These are phyloP conservation scores for Heliconius eleuchia DNA, from an alignment of 1,140 invertebrate species.

Conservation along the genomic window DNA sequence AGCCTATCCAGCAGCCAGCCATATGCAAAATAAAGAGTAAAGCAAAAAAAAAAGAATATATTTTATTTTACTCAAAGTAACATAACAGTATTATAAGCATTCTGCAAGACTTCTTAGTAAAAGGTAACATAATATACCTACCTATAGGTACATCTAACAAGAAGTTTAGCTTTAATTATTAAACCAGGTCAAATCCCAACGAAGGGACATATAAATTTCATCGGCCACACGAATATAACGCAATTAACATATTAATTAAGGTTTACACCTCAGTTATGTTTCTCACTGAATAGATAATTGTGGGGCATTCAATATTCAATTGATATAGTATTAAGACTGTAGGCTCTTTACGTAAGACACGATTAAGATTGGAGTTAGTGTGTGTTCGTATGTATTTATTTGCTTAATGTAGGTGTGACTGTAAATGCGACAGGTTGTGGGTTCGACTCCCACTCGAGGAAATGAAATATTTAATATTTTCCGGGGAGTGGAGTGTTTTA, in stretches of 20 bases:
- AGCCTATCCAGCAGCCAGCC: too few species aligned
- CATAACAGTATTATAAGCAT: background rate
- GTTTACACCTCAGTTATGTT: conserved; percentile 42
- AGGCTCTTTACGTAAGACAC: background rate
- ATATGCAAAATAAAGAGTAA: too few species aligned
- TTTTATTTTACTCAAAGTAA: background rate
- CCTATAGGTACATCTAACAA: background rate
- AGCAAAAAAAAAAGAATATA: too few species aligned
- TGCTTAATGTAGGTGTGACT: background rate
- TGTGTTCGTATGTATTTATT: background rate
- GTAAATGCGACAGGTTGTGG: too few species aligned
- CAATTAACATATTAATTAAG: conserved; percentile 49
- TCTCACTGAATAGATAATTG: conserved; percentile 37
- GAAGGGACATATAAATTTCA: conserved; percentile 25
- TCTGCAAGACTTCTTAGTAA: background rate
- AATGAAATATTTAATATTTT: too few species aligned
- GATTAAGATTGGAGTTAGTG: background rate
- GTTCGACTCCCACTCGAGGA: too few species aligned
- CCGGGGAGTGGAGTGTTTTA: too few species aligned
- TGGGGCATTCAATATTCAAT: conserved; percentile 35
- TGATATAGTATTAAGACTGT: background rate
- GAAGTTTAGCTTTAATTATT: background rate
- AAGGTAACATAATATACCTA: background rate
- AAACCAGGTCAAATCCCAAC: conserved; percentile 2
- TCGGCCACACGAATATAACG: conserved; percentile 21